Percentiles rank a stretch among this genome's conserved stretches.
Evolutionary conservation across 92 coral and sea anemone genomes (phyloP).

Genomic region (Hydrozoanthus gracilis): DNA sequence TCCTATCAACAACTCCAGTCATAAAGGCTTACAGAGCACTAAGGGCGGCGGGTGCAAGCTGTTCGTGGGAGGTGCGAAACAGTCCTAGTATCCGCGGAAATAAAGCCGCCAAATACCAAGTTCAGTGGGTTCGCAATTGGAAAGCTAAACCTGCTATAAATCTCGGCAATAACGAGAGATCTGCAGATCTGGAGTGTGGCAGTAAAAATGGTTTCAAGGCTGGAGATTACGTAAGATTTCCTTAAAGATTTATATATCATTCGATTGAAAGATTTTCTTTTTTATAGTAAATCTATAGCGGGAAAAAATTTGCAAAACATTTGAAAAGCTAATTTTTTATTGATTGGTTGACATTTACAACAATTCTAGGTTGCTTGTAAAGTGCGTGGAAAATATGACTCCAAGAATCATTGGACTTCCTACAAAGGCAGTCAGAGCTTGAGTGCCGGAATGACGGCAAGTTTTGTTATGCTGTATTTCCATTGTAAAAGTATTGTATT

Average conservation of each 20-base stretch:
- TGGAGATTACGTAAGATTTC: slow-evolving; percentile 13
- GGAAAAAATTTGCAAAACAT: neutral
- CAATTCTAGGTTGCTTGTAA: neutral
- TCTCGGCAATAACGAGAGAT: neutral
- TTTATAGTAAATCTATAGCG: neutral
- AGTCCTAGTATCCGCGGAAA: neutral
- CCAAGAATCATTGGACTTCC: slow-evolving; percentile 25
- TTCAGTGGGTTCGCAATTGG: slow-evolving; percentile 4
- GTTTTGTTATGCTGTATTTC: neutral
- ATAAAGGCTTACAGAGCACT: neutral
- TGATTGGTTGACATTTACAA: neutral
- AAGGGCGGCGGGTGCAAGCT: neutral
- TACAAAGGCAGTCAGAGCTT: slow-evolving; percentile 2
- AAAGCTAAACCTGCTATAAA: neutral
- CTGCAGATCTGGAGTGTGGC: neutral
- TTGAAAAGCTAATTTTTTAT: neutral
- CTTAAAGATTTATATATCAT: neutral
- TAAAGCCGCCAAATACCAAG: neutral
- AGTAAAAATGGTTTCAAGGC: slow-evolving; percentile 6
- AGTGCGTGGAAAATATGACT: slow-evolving; percentile 26
- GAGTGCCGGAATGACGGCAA: slow-evolving; percentile 5
- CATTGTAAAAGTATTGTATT: too few relatives aligned
- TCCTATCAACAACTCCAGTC: slow-evolving; percentile 9
- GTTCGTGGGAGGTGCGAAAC: neutral
- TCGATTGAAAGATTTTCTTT: too few relatives aligned